A percentile compares a stretch with the other conserved stretches of the same genome.
These are phyloP conservation scores for Solenopsis invicta DNA, from an alignment of 1,140 invertebrate species.

Conservation along the genomic window DNA sequence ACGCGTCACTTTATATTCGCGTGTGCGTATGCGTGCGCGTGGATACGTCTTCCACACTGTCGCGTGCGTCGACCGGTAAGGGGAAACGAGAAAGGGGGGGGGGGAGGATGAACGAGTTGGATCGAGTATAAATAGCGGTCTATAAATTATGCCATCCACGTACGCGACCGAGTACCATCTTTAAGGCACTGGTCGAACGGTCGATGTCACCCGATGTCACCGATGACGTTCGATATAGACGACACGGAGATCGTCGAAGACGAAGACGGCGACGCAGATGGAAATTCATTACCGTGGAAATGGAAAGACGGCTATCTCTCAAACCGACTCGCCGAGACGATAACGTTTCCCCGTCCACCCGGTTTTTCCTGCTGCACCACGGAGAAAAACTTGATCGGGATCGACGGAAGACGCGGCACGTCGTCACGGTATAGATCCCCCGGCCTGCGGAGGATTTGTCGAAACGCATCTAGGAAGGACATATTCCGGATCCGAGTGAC, in stretches of 20 bases:
- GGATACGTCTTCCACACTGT: slow-evolving; percentile 1
- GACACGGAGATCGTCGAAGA: neutral
- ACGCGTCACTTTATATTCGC: neutral
- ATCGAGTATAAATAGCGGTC: slow-evolving; percentile 78
- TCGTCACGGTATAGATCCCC: no score
- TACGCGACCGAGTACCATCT: slow-evolving; percentile 76
- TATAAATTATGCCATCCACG: slow-evolving; percentile 80
- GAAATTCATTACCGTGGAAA: slow-evolving; percentile 70
- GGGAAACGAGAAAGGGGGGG: neutral
- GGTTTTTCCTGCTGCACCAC: slow-evolving; percentile 56
- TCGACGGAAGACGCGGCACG: slow-evolving; percentile 64
- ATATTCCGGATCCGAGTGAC: neutral
- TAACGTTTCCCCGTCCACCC: slow-evolving; percentile 37
- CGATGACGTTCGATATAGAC: slow-evolving; percentile 35
- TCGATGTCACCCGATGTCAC: slow-evolving; percentile 75
- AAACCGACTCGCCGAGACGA: slow-evolving; percentile 40
- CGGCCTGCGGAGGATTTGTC: slow-evolving; percentile 64
- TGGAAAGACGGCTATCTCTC: slow-evolving; percentile 48
- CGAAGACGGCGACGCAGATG: slow-evolving; percentile 14
- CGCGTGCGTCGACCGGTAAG: slow-evolving; percentile 36
- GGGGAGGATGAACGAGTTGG: slow-evolving; percentile 39
- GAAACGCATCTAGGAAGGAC: slow-evolving; percentile 62
- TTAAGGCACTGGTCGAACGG: slow-evolving; percentile 68
- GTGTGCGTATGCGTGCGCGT: neutral
- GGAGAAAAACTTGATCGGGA: slow-evolving; percentile 69